Evolutionary conservation across 1,140 invertebrate genomes (phyloP).

Genomic region (Drosophila oshimai): DNA sequence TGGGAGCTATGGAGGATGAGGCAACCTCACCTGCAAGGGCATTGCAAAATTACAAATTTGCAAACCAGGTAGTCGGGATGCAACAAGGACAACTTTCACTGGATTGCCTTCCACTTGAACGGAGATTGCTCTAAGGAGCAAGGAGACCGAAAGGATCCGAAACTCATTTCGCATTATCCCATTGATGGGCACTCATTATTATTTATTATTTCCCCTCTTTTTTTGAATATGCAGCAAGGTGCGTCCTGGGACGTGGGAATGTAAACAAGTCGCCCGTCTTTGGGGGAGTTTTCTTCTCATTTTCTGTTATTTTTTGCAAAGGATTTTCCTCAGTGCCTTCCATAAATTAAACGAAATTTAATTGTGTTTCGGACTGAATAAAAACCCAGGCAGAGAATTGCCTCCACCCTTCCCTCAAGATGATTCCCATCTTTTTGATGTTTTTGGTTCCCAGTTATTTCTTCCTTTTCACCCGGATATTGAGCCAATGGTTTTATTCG

Average conservation of each 20-base stretch:
- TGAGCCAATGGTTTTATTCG: constrained; percentile 72
- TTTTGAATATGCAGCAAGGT: constrained; percentile 69
- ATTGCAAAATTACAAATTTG: constrained; percentile 25
- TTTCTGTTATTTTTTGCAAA: constrained; percentile 33
- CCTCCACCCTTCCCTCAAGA: constrained; percentile 30
- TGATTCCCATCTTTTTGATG: constrained; percentile 36
- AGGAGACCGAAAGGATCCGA: constrained; percentile 26
- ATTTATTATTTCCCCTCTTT: constrained; percentile 60
- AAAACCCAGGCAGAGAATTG: constrained; percentile 23
- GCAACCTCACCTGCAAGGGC: constrained; percentile 54
- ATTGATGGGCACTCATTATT: constrained; percentile 75
- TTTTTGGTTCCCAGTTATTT: background rate
- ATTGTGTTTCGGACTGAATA: constrained; percentile 63
- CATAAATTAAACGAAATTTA: constrained; percentile 74
- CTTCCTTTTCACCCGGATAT: constrained; percentile 52
- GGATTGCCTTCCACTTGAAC: constrained; percentile 56
- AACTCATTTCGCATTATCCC: constrained; percentile 78
- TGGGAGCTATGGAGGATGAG: constrained; percentile 6
- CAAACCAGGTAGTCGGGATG: constrained; percentile 8
- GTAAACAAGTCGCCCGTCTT: constrained; percentile 59
- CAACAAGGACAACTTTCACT: constrained; percentile 62
- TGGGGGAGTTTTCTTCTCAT: constrained; percentile 37
- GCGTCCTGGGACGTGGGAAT: constrained; percentile 65
- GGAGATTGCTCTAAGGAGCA: constrained; percentile 12
- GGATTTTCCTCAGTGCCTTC: constrained; percentile 24